Conservation (phyloP, 2,888 invertebrate genomes). For the Dendrolimus pini region DNA sequence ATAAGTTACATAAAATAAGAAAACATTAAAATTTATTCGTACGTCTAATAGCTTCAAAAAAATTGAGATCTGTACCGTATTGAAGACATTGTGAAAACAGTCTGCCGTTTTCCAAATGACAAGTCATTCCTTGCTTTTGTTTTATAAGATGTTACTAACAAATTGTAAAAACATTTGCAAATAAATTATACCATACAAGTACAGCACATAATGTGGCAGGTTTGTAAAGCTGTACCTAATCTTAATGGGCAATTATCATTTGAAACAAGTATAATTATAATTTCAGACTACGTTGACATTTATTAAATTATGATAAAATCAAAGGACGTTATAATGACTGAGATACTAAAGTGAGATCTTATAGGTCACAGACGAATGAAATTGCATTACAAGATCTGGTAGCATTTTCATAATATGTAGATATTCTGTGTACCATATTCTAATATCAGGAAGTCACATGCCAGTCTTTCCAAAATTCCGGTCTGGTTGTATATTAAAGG, state of each 20-base stretch:
- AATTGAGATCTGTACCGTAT: slow-evolving; percentile 71
- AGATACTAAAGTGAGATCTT: not conserved
- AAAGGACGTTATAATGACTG: not conserved
- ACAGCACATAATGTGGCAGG: not conserved
- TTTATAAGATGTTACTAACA: too few species aligned
- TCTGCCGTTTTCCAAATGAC: not conserved
- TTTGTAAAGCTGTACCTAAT: not conserved
- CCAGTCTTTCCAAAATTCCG: too few species aligned
- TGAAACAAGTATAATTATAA: not conserved
- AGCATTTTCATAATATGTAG: too few species aligned
- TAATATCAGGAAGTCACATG: too few species aligned
- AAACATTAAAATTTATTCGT: slow-evolving; percentile 15
- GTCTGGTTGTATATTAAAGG: too few species aligned
- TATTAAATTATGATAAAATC: not conserved
- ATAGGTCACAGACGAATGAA: not conserved
- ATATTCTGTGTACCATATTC: too few species aligned
- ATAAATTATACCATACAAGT: not conserved
- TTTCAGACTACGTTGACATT: not conserved
- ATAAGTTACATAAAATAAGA: slow-evolving; percentile 51
- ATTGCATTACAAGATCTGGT: too few species aligned
- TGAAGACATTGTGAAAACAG: slow-evolving; percentile 17
- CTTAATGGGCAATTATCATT: not conserved
- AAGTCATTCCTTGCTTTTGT: too few species aligned
- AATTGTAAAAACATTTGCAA: not conserved
- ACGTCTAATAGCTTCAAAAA: slow-evolving; percentile 70